Percentiles rank a stretch among this genome's conserved stretches.
Conservation (phyloP, 1,140 invertebrate genomes). For the Tetranychus cinnabarinus region DNA sequence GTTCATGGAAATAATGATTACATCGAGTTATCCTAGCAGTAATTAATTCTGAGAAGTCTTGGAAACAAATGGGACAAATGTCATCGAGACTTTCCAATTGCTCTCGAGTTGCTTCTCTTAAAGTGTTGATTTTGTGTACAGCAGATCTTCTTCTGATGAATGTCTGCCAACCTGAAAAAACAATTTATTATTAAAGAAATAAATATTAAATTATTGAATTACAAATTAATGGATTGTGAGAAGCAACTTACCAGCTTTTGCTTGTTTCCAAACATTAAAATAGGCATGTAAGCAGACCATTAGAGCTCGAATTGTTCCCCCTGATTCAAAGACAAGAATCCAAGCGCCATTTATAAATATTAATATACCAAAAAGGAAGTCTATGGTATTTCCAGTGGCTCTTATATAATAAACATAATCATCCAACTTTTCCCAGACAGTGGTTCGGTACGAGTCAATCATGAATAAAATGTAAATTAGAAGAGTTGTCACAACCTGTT, state of each 20-base stretch:
- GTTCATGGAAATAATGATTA: conserved; percentile 79
- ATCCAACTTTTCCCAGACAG: conserved; percentile 78
- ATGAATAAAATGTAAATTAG: conserved; percentile 69
- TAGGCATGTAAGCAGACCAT: conserved; percentile 93
- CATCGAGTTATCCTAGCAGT: conserved; percentile 78
- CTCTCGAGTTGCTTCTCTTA: conserved; percentile 52
- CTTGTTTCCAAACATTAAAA: conserved; percentile 89
- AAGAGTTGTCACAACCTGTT: conserved; percentile 38
- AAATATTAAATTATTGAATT: neutral
- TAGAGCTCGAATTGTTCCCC: conserved; percentile 58
- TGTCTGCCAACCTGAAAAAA: conserved; percentile 45
- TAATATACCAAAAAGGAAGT: conserved; percentile 84
- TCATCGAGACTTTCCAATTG: conserved; percentile 55
- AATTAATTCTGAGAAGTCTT: conserved; percentile 77
- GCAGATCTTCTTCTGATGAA: conserved; percentile 77
- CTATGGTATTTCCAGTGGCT: conserved; percentile 46
- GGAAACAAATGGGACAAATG: conserved; percentile 88
- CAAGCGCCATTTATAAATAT: conserved; percentile 82
- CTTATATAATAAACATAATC: conserved; percentile 82
- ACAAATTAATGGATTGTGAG: neutral
- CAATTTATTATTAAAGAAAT: neutral
- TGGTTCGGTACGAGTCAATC: conserved; percentile 57
- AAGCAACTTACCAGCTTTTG: conserved; percentile 33
- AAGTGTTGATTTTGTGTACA: conserved; percentile 69
- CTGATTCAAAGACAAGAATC: conserved; percentile 72